Evolutionary conservation across 2,113 vertebrate genomes (phyloP), one percentile per base, ranked within the genome.

Genomic region (Malurus alboscapulatus): DNA sequence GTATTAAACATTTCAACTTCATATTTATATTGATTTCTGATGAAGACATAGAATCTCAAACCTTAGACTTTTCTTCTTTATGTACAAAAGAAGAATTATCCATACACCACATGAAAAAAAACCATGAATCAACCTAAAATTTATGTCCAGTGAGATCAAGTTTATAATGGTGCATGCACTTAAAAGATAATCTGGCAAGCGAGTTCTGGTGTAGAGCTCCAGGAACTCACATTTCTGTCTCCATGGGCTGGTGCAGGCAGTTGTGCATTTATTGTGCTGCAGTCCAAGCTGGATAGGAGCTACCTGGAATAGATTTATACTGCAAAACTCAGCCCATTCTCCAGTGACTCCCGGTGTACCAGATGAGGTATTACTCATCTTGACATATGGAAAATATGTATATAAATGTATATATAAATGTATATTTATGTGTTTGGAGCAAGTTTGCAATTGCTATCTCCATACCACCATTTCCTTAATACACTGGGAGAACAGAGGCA

Each of bases 71-170:
- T 11, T 7, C 10, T 81, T 38, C 16, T 48, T 11, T 42, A 26
- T 19, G 6, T n/a, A n/a, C 10, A 87, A 67, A 88, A 79, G n/a
- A 10, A 68, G 12, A 75, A 79, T 61, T 42, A 47, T 25, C 10
- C 8, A 14, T 26, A n/a, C 2, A 82, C 45, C 1, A 10, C 8
- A 48, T 47, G 10, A 42, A 50, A 29, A 32, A 7, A 0, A 2
- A 9, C 17, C 0, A 6, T 38, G 2, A 65, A 78, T 62, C 5
- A 20, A 42, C 14, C 26, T 53, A 17, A 82, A 81, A 53, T 75
- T 84, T 55, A 20, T 66, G 24, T 74, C 76, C 29, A 79, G 3
- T 30, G 53, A 58, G 10, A 40, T 66, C 9, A 73, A 65, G 24
- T 69, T 77, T 65, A 14, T 27, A 74, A 87, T 4, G 3, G 10